These are phyloP conservation scores for Periparus ater DNA, from an alignment of 2,797 vertebrate genomes.

Conservation along the genomic window DNA sequence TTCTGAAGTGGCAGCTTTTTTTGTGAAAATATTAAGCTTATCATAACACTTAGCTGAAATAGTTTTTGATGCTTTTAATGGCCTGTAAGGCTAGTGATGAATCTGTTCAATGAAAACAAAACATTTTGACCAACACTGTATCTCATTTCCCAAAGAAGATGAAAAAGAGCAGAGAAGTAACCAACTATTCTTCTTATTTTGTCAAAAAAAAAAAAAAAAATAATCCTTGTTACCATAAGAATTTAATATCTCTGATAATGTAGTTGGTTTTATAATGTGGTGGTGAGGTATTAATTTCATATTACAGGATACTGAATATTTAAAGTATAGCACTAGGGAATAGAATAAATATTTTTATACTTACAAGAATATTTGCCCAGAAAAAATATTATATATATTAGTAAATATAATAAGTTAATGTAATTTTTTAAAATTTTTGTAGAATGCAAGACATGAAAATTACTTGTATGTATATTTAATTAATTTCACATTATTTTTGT, in stretches of 20 bases:
- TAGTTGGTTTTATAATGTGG: neutral
- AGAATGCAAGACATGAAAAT: neutral
- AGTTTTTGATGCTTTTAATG: neutral
- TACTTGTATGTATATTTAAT: neutral
- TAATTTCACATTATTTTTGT: neutral
- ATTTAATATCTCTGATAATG: neutral
- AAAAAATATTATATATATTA: neutral
- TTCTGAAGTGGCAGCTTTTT: neutral
- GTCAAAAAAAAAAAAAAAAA: neutral
- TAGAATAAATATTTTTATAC: neutral
- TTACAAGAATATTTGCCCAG: neutral
- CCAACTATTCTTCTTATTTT: neutral
- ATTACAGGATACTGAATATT: neutral
- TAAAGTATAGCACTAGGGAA: neutral
- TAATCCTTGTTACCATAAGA: neutral
- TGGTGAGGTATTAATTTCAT: neutral
- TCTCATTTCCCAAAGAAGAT: neutral
- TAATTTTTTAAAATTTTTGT: neutral
- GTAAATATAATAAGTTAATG: neutral
- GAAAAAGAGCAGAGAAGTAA: neutral
- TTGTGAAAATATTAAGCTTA: neutral
- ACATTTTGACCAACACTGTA: neutral
- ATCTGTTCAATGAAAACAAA: neutral
- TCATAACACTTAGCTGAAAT: neutral
- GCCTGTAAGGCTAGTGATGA: neutral